Base-by-base conservation (phyloP, 2,113 vertebrate genomes). In the Calidris pygmaea region DNA sequence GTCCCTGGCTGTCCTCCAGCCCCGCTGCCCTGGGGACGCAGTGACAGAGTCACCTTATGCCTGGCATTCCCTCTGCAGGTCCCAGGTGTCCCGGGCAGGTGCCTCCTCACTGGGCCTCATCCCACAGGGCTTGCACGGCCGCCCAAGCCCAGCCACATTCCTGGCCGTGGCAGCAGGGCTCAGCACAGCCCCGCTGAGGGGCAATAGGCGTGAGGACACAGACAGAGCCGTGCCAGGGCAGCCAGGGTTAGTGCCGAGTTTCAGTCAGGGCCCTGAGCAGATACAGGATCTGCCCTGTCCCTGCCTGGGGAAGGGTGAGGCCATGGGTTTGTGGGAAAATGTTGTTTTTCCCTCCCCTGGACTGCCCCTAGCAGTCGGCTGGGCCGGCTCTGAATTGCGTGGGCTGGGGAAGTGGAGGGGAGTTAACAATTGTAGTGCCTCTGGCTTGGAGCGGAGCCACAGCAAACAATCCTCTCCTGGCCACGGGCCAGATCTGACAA, bases 281-380 rank as follows among this genome's bases (percentile, higher is more conserved):
- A 85, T 68, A 7, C 37, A 14, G 66, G 79, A 74, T 78, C 84
- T 87, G 89, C 67, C 83, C 79, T 3, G 34, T 62, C 62, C 92
- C 72, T 88, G 82, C 79, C 88, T n/a, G 72, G 85, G 85, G 93
- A 94, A 95, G 92, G 96, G 96, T 68, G 96, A 97, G 92, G 88
- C 94, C 56, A 9, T 0, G 53, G 90, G 27, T 96, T 95, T 92
- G 96, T 96, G 96, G 88, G 96, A 96, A 94, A 91, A 84, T 77
- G 79, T 68, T 90, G 89, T 63, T 94, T 82, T 81, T 93, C 84
- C 93, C 86, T 95, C 94, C 95, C 84, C 92, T 94, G 90, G 75
- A 30, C 95, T 94, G 91, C 90, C 92, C 88, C 82, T 66, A 84
- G 88, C 96, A 59, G 50, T 74, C 34, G 68, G 85, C 82, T 85